Evolutionary conservation across 1,140 invertebrate genomes (phyloP), one percentile per base, ranked within the genome.

Genomic region (silkworm (Bombyx mori)): DNA sequence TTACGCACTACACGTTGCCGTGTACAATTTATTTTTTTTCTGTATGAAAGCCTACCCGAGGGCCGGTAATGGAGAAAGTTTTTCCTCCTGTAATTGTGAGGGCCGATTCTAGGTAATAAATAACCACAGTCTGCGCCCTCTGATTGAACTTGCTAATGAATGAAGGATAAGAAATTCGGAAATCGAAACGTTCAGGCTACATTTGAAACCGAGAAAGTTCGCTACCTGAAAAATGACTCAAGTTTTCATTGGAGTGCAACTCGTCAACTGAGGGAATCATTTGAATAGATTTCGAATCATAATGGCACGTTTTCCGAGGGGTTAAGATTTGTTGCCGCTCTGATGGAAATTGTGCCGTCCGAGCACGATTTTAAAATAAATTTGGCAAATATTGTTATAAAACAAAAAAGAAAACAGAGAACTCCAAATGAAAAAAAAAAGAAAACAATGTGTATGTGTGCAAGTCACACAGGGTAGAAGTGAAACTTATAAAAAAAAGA

Each of bases 121-220:
- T 86, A 84, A 84, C 79, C 80, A 58, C 76, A 77, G 72, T 65
- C 74, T 72, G 72, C 60, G 64, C 68, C 74, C 74, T 71, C 80
- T 86, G 81, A 82, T 86, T 84, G 82, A 86, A 82, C 81, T 86
- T 82, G 82, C 78, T 86, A 86, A 86, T 86, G 82, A 83, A 86
- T 79, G 79, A 77, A 79, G 82, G 75, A 83, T 83, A 82, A 84
- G 79, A 77, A 86, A 83, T 77, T 71, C 73, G 68, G 72, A 79
- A 77, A 82, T 82, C 77, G 77, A 76, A 81, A 73, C 73, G 63
- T 70, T 66, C 67, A 65, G 43, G 49, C 22, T 42, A 26, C 56
- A 42, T n/a, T 43, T 22, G 26, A 12, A 56, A 56, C 54, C 53
- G 56, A 42, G 50, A 59, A 48, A 26, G 43, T 63, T 53, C 50